Evolutionary conservation across 2,113 vertebrate species (phyloP).

Genomic region (Misgurnus mizolepis): DNA sequence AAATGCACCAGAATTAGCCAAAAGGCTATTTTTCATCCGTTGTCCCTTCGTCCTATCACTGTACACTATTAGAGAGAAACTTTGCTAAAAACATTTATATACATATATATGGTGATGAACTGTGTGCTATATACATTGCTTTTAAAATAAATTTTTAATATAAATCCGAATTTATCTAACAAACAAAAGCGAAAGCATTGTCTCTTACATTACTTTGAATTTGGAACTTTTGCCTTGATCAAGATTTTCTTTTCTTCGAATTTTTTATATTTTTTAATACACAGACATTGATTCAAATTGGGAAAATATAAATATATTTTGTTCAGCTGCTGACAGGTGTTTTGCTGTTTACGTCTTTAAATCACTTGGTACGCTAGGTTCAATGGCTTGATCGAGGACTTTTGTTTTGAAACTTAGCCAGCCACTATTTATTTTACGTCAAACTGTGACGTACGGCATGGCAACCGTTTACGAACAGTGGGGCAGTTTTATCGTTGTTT

Average conservation of each 20-base stretch:
- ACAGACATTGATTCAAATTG: not conserved
- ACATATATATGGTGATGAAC: no score
- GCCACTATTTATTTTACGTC: not conserved
- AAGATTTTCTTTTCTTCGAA: not conserved
- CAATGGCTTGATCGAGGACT: not conserved
- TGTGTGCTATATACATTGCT: no score
- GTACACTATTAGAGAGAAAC: no score
- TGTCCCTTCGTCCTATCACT: no score
- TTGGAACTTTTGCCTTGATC: not conserved
- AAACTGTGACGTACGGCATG: not conserved
- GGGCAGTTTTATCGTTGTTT: conserved; percentile 11
- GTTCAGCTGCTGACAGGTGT: not conserved
- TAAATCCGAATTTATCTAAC: not conserved
- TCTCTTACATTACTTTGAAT: not conserved
- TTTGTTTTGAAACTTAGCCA: conserved; percentile 37
- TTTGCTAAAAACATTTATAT: no score
- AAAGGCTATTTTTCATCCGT: no score
- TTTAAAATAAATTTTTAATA: not conserved
- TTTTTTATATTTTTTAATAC: no score
- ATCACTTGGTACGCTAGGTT: not conserved
- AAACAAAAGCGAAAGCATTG: no score
- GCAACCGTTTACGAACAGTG: not conserved
- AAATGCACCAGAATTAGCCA: no score
- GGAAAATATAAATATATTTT: not conserved
- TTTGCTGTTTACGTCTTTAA: not conserved